A percentile compares a stretch with the other conserved stretches of the same genome.
phyloP scores from a whole-genome alignment of 2,888 invertebrate genomes.

The Cheilosia vernalis region DNA sequence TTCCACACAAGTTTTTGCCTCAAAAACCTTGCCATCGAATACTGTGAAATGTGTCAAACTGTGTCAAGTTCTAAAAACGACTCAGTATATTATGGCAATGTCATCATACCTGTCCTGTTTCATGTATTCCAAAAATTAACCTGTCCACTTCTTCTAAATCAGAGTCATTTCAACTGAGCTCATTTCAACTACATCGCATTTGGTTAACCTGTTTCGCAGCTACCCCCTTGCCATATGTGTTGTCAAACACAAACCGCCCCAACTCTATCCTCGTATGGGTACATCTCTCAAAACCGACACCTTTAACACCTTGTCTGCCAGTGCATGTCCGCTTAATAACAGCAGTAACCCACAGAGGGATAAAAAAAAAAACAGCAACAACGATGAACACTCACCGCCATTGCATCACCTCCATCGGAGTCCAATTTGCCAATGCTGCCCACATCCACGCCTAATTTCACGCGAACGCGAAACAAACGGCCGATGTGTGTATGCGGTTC shows the following conservation, averaged over 20 bases:
- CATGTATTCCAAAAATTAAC: too few species aligned
- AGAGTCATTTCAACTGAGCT: too few species aligned
- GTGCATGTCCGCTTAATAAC: constrained; percentile 52
- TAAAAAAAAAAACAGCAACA: neutral
- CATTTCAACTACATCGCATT: neutral
- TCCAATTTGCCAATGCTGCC: constrained; percentile 50
- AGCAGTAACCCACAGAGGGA: constrained; percentile 38
- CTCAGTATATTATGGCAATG: too few species aligned
- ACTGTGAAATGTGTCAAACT: too few species aligned
- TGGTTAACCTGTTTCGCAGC: neutral
- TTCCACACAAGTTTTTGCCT: too few species aligned
- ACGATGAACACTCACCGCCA: constrained; percentile 19
- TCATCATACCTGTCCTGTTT: too few species aligned
- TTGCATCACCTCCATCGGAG: constrained; percentile 22
- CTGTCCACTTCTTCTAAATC: too few species aligned
- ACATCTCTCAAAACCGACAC: constrained; percentile 13
- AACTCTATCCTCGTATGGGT: neutral
- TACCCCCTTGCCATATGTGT: neutral
- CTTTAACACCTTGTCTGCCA: constrained; percentile 40
- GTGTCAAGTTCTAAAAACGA: too few species aligned
- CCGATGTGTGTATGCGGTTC: constrained; percentile 35
- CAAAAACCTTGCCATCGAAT: too few species aligned
- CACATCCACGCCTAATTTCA: constrained; percentile 60
- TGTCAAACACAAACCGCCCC: constrained; percentile 26
- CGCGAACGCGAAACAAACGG: constrained; percentile 37